These are phyloP conservation scores for Lasioglossum pauxillum DNA, from an alignment of 2,888 invertebrate species.

Conservation along the genomic window DNA sequence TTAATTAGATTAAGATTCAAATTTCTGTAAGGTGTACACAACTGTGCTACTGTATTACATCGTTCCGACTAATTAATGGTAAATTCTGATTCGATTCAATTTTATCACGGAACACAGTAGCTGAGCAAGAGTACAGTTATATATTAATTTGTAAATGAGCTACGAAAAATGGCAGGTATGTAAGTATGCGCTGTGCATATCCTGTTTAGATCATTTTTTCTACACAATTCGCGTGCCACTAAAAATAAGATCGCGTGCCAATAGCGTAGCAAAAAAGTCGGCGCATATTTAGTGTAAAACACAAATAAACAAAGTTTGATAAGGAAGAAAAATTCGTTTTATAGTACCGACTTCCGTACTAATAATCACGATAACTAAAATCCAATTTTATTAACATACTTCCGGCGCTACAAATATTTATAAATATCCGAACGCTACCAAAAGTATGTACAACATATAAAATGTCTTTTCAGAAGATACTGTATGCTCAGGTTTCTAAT, in stretches of 20 bases:
- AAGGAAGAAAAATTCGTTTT: neutral
- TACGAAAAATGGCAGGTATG: neutral
- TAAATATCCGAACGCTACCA: too few relatives aligned
- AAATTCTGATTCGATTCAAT: neutral
- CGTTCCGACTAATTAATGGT: neutral
- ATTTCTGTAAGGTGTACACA: neutral
- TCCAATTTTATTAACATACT: neutral
- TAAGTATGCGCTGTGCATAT: neutral
- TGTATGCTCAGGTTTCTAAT: neutral
- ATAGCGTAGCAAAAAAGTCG: slow-evolving; percentile 26
- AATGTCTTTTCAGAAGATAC: neutral
- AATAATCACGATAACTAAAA: neutral
- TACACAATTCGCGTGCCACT: slow-evolving; percentile 18
- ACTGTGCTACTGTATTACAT: too few relatives aligned
- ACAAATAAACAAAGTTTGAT: slow-evolving; percentile 13
- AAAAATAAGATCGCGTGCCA: slow-evolving; percentile 37
- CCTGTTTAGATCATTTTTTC: neutral
- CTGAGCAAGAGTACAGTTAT: neutral
- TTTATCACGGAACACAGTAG: neutral
- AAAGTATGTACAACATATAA: neutral
- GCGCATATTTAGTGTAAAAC: slow-evolving; percentile 16
- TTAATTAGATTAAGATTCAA: neutral
- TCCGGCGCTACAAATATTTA: neutral
- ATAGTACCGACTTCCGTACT: neutral
- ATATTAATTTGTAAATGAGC: neutral